Conservation (phyloP, 2,113 vertebrate species). For the Morone saxatilis region DNA sequence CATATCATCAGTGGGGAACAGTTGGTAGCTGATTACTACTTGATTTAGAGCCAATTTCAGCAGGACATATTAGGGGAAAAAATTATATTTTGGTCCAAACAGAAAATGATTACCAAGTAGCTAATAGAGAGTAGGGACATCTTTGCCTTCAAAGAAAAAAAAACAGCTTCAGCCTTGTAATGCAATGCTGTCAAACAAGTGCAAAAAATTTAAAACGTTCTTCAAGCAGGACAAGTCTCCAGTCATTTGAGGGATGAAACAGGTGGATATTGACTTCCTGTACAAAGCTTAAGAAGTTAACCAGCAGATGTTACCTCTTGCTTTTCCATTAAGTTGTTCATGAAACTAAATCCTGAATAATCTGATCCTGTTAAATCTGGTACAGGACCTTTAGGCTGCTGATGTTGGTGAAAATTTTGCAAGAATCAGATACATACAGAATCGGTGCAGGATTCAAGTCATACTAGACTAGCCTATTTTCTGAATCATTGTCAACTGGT, state of each 20-base stretch:
- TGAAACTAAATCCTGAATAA: conserved; percentile 16
- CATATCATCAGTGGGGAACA: conserved; percentile 22
- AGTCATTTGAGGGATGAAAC: background rate
- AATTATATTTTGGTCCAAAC: conserved; percentile 36
- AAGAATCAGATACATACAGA: background rate
- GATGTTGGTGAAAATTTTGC: background rate
- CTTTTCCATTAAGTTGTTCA: conserved; percentile 29
- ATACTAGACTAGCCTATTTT: background rate
- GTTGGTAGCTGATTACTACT: conserved; percentile 31
- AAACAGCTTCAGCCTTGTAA: conserved; percentile 28
- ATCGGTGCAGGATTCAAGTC: background rate
- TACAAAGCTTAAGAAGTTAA: conserved; percentile 40
- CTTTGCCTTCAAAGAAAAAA: conserved; percentile 19
- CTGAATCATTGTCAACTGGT: background rate
- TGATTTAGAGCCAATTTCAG: conserved; percentile 52
- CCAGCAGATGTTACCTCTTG: conserved; percentile 34
- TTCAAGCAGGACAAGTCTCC: conserved; percentile 13
- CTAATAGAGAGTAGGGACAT: conserved; percentile 25
- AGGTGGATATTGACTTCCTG: conserved; percentile 44
- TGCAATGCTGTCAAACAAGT: conserved; percentile 29
- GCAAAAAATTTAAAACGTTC: conserved; percentile 36
- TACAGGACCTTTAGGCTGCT: background rate
- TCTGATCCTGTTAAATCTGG: conserved; percentile 21
- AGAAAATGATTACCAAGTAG: conserved; percentile 44
- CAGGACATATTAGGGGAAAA: conserved; percentile 34